Evolutionary conservation across 1,140 invertebrate species (phyloP).

Genomic region (Cotesia vestalis): DNA sequence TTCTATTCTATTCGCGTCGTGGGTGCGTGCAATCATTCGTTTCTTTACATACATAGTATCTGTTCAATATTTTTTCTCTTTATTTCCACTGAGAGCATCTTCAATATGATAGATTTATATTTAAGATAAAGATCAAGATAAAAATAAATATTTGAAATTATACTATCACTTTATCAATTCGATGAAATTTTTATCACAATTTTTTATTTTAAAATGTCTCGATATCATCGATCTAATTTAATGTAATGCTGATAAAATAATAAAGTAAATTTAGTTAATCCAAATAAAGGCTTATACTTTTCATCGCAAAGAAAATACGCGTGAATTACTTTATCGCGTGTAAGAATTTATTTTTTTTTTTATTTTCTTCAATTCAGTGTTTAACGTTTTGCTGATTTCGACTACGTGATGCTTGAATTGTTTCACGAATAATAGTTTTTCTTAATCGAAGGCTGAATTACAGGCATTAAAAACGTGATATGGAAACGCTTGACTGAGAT

Average conservation of each 20-base stretch:
- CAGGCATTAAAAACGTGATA: conserved; percentile 10
- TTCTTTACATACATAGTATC: conserved; percentile 31
- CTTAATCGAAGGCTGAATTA: conserved; percentile 15
- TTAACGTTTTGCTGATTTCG: conserved; percentile 9
- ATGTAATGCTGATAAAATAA: neutral
- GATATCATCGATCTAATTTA: no score
- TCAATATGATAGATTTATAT: no score
- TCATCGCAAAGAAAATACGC: no score
- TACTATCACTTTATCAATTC: no score
- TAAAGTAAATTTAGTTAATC: conserved; percentile 19
- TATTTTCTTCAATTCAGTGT: neutral
- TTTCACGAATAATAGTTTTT: conserved; percentile 11
- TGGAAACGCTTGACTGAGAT: conserved; percentile 26
- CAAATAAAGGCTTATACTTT: neutral
- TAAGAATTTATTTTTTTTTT: neutral
- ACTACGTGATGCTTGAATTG: conserved; percentile 54
- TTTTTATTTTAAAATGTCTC: neutral
- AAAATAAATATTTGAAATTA: no score
- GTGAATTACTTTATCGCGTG: neutral
- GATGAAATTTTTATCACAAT: neutral
- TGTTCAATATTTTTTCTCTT: neutral
- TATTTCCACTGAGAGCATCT: no score
- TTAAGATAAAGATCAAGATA: no score
- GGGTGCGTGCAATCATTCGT: conserved; percentile 46
- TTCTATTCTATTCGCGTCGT: conserved; percentile 42